phyloP scores from a whole-genome alignment of 1,140 invertebrate species.

The Pollicipes pollicipes region DNA sequence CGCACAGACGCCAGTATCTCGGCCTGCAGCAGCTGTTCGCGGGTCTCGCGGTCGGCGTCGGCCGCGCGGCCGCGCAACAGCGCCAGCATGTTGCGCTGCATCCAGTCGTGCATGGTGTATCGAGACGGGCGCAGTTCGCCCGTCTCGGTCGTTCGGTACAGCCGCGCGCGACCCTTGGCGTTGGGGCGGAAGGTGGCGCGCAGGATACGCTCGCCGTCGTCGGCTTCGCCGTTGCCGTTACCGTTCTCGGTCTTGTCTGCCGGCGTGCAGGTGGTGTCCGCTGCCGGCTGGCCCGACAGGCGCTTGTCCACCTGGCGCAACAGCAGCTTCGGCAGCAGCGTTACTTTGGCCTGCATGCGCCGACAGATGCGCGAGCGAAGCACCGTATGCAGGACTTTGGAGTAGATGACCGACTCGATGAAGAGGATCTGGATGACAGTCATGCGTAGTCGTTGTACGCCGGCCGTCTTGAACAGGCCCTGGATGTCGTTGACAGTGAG shows the following conservation, averaged over 20 bases:
- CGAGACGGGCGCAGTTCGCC: background rate
- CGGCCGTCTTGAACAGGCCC: conserved; percentile 9
- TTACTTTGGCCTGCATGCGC: background rate
- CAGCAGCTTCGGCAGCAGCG: background rate
- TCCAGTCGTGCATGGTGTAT: background rate
- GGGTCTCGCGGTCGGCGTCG: background rate
- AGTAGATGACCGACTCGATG: background rate
- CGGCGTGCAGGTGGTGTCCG: too few species aligned
- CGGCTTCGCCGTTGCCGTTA: too few species aligned
- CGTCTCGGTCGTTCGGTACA: background rate
- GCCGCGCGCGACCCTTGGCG: background rate
- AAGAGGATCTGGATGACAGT: background rate
- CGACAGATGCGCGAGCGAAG: background rate
- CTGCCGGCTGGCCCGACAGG: background rate
- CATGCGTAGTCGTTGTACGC: background rate
- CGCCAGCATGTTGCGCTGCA: background rate
- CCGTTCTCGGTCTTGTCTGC: too few species aligned
- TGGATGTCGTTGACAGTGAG: conserved; percentile 21
- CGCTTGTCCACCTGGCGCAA: background rate
- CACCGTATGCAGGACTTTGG: background rate
- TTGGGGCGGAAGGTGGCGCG: background rate
- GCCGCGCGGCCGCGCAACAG: background rate
- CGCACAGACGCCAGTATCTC: background rate
- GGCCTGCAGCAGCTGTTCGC: background rate
- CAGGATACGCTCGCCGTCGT: too few species aligned